Conservation (phyloP, 2,797 vertebrate genomes). For the Schizothorax lantsangensis region DNA sequence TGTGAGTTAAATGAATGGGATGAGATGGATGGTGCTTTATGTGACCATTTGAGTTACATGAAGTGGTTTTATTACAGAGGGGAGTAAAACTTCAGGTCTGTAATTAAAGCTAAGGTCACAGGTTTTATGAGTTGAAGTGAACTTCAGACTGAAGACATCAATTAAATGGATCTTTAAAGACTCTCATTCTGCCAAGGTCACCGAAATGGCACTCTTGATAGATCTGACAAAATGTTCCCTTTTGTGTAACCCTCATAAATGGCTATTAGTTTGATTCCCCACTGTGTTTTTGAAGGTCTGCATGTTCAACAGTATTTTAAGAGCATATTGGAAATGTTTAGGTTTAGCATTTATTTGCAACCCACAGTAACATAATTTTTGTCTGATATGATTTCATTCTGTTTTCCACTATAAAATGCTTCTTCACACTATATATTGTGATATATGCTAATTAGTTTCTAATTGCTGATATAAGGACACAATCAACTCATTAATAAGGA, state of each 20-base stretch:
- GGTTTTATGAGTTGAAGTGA: conserved; percentile 45
- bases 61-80: conserved; percentile 41
- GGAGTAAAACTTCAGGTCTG: conserved; percentile 36
- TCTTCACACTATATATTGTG: not conserved
- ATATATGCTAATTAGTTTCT: not conserved
- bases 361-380: not conserved
- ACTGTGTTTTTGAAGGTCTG: not conserved
- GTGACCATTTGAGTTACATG: conserved; percentile 39
- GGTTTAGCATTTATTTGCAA: not conserved
- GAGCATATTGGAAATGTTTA: not conserved
- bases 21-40: conserved; percentile 14
- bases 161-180: conserved; percentile 65
- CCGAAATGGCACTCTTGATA: conserved; percentile 66
- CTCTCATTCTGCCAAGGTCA: conserved; percentile 72
- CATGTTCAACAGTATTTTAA: conserved; percentile 23
- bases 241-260: conserved; percentile 38
- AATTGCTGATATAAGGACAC: not conserved
- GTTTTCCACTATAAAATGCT: not conserved
- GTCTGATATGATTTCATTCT: not conserved
- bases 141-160: conserved; percentile 42
- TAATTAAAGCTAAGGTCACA: conserved; percentile 54
- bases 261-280: conserved; percentile 18
- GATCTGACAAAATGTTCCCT: conserved; percentile 63
- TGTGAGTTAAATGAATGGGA: conserved; percentile 20
- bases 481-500: not conserved